These are phyloP conservation scores for Neoniphon sammara DNA, from an alignment of 2,797 vertebrate species.

Conservation along the genomic window DNA sequence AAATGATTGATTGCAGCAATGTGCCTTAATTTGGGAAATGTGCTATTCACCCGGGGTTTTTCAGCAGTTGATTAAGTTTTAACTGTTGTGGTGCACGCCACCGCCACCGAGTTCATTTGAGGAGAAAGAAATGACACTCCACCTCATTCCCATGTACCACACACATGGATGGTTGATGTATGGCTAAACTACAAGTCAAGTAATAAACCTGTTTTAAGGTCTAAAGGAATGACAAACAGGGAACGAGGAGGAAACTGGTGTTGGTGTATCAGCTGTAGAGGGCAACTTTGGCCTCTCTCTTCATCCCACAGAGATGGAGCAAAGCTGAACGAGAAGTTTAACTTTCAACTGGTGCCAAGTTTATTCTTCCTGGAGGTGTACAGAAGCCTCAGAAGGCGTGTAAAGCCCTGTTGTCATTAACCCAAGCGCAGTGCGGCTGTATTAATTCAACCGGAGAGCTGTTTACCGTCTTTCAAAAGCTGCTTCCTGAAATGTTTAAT, in stretches of 20 bases:
- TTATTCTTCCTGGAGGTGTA: neutral
- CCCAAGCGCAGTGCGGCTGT: neutral
- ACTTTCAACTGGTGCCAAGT: neutral
- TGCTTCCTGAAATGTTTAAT: neutral
- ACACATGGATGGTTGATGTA: neutral
- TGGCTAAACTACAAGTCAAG: neutral
- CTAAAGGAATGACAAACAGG: neutral
- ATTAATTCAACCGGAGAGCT: neutral
- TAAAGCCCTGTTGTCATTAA: neutral
- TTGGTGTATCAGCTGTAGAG: neutral
- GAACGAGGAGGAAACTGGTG: neutral
- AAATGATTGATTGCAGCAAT: neutral
- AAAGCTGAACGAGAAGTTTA: neutral
- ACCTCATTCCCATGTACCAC: neutral
- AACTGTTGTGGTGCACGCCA: neutral
- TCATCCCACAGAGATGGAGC: too few species aligned
- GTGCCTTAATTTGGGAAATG: neutral
- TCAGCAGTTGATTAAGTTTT: neutral
- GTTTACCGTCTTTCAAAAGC: neutral
- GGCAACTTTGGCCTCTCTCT: too few species aligned
- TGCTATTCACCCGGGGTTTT: neutral
- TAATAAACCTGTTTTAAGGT: neutral
- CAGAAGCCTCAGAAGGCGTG: neutral
- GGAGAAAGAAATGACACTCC: too few species aligned
- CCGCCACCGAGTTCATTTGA: neutral